Base-by-base conservation (phyloP, 2,797 vertebrate genomes). In the Otus scops region DNA sequence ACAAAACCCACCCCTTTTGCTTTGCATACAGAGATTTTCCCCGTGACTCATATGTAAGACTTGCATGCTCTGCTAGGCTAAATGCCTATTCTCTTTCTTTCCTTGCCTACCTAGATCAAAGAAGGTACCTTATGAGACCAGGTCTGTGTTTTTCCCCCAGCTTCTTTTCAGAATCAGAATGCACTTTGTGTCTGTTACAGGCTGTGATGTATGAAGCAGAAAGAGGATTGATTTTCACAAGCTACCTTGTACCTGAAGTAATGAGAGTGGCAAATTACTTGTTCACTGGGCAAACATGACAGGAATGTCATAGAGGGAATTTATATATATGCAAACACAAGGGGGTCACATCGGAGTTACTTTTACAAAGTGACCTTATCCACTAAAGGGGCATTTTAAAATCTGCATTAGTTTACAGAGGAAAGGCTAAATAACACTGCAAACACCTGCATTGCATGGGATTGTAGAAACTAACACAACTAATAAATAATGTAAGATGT, bases 181-280 rank as follows among this genome's bases (percentile, higher is more conserved):
- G 64, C 68, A 27, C 75, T 93, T 93, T 92, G 67, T 94, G 89
- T 94, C 86, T 93, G 24, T 95, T 94, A 89, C 63, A 59, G 92
- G 63, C 93, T 93, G 79, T 97, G 97, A 97, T 97, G 93, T 97
- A 97, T 97, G 96, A 97, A 97, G 93, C 92, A 95, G 93, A 96
- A 93, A 92, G 88, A 91, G 96, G 97, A 98, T 97, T 97, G 97
- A 98, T 97, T 98, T 97, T 95, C 95, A 94, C 95, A 85, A 87
- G 88, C 79, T 96, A 90, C 94, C 90, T 95, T 92, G 94, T 95
- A 97, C 96, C 96, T 96, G 64, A 89, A 97, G 95, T 97, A 98
- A 98, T 95, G 95, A 98, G 94, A 97, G 82, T 87, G 90, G 97
- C 96, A 97, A 97, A 98, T 98, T 98, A 96, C 96, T 97, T 97